Evolutionary conservation across 2,797 vertebrate species (phyloP).

Genomic region (Onychomys arenicola): DNA sequence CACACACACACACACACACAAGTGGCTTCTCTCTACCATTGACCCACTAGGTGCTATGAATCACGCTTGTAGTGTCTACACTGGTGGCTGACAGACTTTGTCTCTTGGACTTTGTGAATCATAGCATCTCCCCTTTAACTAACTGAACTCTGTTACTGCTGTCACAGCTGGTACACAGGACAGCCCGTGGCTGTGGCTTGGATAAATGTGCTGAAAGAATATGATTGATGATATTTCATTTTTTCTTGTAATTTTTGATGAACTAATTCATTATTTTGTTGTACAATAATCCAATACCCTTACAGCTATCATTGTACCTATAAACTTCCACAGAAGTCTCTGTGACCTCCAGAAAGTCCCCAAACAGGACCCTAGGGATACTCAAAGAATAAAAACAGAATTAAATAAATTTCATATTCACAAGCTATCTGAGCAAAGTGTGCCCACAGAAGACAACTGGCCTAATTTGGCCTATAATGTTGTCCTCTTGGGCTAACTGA

Average conservation of each 20-base stretch:
- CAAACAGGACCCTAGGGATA: background rate
- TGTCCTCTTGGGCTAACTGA: background rate
- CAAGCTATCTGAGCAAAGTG: background rate
- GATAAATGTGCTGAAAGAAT: background rate
- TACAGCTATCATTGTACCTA: background rate
- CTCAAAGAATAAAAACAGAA: constrained; percentile 46
- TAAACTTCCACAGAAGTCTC: background rate
- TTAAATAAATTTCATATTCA: background rate
- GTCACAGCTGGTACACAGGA: background rate
- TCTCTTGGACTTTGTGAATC: background rate
- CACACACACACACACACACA: background rate
- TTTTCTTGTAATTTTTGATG: constrained; percentile 16
- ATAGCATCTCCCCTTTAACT: background rate
- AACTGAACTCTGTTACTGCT: background rate
- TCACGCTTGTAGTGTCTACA: background rate
- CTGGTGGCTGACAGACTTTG: background rate
- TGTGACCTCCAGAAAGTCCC: constrained; percentile 48
- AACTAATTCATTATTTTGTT: constrained; percentile 54
- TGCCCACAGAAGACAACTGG: background rate
- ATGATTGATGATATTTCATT: background rate
- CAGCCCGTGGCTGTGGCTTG: background rate
- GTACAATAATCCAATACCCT: constrained; percentile 29
- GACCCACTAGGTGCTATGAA: background rate
- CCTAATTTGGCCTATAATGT: constrained; percentile 23
- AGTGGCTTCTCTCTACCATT: background rate